phyloP scores from a whole-genome alignment of 2,888 invertebrate species.

The Mystacides longicornis region DNA sequence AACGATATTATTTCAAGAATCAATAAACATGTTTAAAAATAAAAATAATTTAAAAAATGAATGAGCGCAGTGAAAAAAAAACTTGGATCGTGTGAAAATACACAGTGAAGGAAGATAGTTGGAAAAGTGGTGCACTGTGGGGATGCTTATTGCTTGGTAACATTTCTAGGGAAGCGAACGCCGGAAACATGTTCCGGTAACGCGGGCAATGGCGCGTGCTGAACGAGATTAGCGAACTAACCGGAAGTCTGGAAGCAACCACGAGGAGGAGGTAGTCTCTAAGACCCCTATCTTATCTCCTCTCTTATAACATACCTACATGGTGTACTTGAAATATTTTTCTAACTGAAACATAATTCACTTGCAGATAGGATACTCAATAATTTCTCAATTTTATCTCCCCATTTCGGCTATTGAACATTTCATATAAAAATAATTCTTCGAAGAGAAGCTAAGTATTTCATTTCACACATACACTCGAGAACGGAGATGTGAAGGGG shows the following conservation, averaged over 20 bases:
- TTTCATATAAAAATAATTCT: no score
- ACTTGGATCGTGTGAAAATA: neutral
- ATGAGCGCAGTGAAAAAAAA: no score
- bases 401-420: no score
- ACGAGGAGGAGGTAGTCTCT: constrained; percentile 1
- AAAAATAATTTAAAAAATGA: no score
- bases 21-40: no score
- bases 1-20: no score
- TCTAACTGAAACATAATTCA: neutral
- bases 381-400: neutral
- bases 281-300: neutral
- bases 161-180: constrained; percentile 4
- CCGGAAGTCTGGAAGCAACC: constrained; percentile 14
- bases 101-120: neutral
- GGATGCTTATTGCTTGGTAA: neutral
- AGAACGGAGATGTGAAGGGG: neutral
- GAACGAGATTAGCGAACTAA: constrained; percentile 17
- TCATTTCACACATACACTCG: neutral
- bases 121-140: neutral
- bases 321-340: neutral
- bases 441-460: neutral
- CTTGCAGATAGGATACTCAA: neutral
- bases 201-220: constrained; percentile 19
- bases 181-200: constrained; percentile 16
- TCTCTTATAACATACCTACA: neutral